Percentiles rank a stretch among this genome's conserved stretches.
phyloP scores from a whole-genome alignment of 2,113 vertebrate genomes.

The Melanostigma gelatinosum region DNA sequence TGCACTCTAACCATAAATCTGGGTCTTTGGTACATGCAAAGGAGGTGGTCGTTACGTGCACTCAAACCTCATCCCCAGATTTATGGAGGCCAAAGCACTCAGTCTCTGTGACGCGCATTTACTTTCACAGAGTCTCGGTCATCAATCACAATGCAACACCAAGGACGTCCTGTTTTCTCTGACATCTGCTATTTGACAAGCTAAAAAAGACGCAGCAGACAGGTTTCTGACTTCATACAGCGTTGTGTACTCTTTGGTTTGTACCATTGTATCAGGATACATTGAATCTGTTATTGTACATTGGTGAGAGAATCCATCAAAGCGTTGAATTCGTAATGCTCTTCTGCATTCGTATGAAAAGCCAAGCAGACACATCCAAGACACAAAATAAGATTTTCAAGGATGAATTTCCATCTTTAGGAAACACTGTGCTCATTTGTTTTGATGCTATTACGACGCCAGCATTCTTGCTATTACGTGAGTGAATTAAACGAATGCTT shows the following conservation, averaged over 20 bases:
- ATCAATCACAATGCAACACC: conserved; percentile 74
- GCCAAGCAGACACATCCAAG: not conserved
- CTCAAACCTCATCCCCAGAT: conserved; percentile 52
- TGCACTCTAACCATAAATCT: conserved; percentile 63
- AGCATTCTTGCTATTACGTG: conserved; percentile 25
- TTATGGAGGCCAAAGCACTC: conserved; percentile 67
- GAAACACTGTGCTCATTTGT: conserved; percentile 29
- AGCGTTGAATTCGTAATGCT: conserved; percentile 8
- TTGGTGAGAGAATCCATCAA: conserved; percentile 1
- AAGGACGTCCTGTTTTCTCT: conserved; percentile 73
- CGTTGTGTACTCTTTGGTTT: conserved; percentile 26
- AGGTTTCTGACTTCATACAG: conserved; percentile 29
- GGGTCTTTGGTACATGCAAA: conserved; percentile 36
- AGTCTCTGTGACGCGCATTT: conserved; percentile 63
- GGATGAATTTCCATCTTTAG: conserved; percentile 15
- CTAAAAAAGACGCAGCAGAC: conserved; percentile 58
- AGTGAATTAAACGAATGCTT: conserved; percentile 78
- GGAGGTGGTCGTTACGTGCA: conserved; percentile 42
- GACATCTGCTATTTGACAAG: conserved; percentile 71
- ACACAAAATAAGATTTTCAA: conserved; percentile 2
- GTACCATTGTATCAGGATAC: not conserved
- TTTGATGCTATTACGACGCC: conserved; percentile 20
- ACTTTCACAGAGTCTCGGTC: conserved; percentile 56
- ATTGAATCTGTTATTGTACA: conserved; percentile 11
- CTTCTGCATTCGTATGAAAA: conserved; percentile 11